These are phyloP conservation scores for Emydoidea blandingii DNA, from an alignment of 2,797 vertebrate species.

Conservation along the genomic window DNA sequence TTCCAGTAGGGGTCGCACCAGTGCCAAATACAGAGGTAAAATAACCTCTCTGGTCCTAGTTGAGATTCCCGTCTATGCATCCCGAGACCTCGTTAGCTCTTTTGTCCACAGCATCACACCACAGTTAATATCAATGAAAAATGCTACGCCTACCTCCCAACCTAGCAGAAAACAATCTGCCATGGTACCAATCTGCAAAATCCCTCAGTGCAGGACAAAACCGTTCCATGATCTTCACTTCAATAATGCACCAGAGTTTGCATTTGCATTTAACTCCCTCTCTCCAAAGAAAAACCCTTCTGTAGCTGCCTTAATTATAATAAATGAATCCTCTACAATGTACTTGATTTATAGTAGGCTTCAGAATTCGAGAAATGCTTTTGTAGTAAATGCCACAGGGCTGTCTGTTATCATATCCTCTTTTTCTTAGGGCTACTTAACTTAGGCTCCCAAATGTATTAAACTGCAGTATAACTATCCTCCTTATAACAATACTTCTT, in stretches of 20 bases:
- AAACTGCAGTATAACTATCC: not conserved
- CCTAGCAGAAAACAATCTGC: constrained; percentile 49
- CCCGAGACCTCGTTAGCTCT: not conserved
- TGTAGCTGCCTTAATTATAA: constrained; percentile 68
- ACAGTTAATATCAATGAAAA: constrained; percentile 74
- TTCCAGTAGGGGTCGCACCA: not conserved
- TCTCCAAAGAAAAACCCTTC: constrained; percentile 55
- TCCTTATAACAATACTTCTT: not conserved
- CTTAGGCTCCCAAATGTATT: not conserved
- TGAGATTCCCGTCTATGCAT: not conserved
- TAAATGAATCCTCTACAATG: constrained; percentile 59
- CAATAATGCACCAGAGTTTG: constrained; percentile 63
- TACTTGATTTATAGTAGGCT: constrained; percentile 68
- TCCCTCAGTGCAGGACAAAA: constrained; percentile 56
- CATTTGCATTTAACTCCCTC: constrained; percentile 47
- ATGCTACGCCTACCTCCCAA: constrained; percentile 71
- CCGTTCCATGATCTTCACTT: constrained; percentile 32
- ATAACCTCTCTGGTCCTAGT: not conserved
- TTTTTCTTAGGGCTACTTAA: constrained; percentile 20
- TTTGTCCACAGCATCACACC: constrained; percentile 5
- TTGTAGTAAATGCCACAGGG: constrained; percentile 9
- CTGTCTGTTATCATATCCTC: constrained; percentile 29
- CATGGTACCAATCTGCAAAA: constrained; percentile 54
- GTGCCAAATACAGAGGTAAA: not conserved
- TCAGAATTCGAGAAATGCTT: constrained; percentile 59